Percentiles rank a stretch among this genome's conserved stretches.
Evolutionary conservation across 2,888 invertebrate genomes (phyloP).

Genomic region (Melieria crassipennis): DNA sequence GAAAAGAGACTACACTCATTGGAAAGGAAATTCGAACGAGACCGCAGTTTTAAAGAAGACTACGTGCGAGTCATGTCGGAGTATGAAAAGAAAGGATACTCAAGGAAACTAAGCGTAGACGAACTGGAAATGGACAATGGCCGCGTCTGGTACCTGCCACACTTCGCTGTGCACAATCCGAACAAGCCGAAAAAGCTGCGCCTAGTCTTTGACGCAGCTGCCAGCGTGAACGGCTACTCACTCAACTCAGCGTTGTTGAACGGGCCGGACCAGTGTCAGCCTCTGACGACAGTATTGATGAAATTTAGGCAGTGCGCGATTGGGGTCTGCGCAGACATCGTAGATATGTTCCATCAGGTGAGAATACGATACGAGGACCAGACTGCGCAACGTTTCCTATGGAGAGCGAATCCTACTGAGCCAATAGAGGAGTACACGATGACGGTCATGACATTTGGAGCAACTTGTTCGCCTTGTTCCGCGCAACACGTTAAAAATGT

Average conservation of each 20-base stretch:
- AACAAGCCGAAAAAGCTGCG: conserved; percentile 49
- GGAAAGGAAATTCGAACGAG: conserved; percentile 33
- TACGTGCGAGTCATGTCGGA: conserved; percentile 21
- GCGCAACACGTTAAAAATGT: conserved; percentile 42
- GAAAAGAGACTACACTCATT: conserved; percentile 28
- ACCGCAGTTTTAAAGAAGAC: conserved; percentile 22
- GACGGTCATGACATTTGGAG: conserved; percentile 45
- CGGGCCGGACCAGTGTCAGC: conserved; percentile 48
- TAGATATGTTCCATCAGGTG: conserved; percentile 55
- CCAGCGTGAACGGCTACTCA: conserved; percentile 41
- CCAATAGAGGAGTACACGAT: conserved; percentile 38
- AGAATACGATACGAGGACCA: conserved; percentile 47
- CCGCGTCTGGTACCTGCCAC: conserved; percentile 47
- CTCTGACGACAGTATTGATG: conserved; percentile 47
- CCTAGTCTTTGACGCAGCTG: conserved; percentile 52
- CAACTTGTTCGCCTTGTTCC: conserved; percentile 40
- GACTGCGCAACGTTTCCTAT: conserved; percentile 48
- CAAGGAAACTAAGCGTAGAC: neutral
- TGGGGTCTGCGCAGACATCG: conserved; percentile 51
- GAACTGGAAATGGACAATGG: conserved; percentile 17
- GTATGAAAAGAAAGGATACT: conserved; percentile 29
- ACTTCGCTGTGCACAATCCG: conserved; percentile 40
- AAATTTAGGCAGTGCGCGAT: conserved; percentile 47
- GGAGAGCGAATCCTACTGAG: conserved; percentile 34
- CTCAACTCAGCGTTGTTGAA: conserved; percentile 47